A percentile compares a stretch with the other conserved stretches of the same genome.
Conservation (phyloP, 1,140 invertebrate species). For the Pectinophora gossypiella region DNA sequence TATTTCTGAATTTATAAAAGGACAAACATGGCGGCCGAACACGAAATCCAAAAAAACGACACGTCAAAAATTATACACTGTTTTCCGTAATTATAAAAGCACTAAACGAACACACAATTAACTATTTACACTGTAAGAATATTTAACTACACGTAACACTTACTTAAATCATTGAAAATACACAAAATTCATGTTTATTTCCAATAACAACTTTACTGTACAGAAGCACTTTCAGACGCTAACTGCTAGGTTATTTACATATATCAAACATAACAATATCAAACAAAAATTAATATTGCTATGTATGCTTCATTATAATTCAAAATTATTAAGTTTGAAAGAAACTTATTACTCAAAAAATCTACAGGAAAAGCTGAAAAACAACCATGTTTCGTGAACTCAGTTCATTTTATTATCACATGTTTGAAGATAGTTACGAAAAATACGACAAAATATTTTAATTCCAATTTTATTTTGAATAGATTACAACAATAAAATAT, state of each 20-base stretch:
- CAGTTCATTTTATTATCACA: conserved; percentile 3
- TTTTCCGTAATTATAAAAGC: conserved; percentile 22
- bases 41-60: conserved; percentile 60
- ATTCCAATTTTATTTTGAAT: neutral
- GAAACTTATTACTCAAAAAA: conserved; percentile 38
- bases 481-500: neutral
- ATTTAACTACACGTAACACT: conserved; percentile 37
- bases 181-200: conserved; percentile 59
- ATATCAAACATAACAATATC: conserved; percentile 39
- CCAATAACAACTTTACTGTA: conserved; percentile 48
- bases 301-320: conserved; percentile 31
- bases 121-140: conserved; percentile 18
- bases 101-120: conserved; percentile 16
- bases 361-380: conserved; percentile 66
- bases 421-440: neutral
- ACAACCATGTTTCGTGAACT: conserved; percentile 65
- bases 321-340: conserved; percentile 32
- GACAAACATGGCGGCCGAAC: conserved; percentile 70
- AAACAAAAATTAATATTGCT: conserved; percentile 22
- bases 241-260: conserved; percentile 61
- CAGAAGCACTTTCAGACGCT: conserved; percentile 54
- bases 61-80: conserved; percentile 60
- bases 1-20: conserved; percentile 54
- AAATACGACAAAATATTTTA: conserved; percentile 7
- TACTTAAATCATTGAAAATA: conserved; percentile 58